Conservation (phyloP, 2,113 vertebrate species). For the Nyctibius bracteatus region DNA sequence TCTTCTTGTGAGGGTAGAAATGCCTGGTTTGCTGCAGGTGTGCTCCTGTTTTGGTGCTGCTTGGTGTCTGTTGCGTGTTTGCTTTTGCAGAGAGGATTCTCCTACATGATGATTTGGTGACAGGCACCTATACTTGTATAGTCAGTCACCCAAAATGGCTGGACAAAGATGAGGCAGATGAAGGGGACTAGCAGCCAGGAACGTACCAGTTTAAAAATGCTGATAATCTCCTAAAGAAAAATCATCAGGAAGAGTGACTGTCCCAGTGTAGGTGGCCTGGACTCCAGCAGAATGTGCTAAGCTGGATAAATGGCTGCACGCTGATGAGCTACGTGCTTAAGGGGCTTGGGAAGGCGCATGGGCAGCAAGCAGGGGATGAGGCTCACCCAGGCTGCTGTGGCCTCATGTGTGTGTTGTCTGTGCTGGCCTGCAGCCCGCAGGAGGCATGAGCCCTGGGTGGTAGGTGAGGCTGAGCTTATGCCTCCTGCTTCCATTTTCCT, state of each 20-base stretch:
- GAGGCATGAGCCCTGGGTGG: neutral
- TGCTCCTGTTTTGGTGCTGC: neutral
- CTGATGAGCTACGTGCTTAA: neutral
- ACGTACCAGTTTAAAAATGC: neutral
- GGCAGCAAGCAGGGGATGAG: neutral
- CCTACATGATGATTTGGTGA: neutral
- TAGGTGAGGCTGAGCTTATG: neutral
- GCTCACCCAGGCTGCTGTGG: neutral
- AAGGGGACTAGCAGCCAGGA: neutral
- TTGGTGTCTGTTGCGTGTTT: neutral
- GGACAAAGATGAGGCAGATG: neutral
- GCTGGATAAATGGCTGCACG: neutral
- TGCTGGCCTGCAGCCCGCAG: neutral
- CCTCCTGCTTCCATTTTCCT: neutral
- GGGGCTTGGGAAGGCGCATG: neutral
- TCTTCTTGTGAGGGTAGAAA: neutral
- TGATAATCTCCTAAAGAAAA: neutral
- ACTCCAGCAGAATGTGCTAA: neutral
- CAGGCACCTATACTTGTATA: neutral
- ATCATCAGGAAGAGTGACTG: neutral
- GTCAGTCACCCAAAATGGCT: neutral
- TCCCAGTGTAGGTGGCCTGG: neutral
- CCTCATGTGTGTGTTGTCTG: neutral
- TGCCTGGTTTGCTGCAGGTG: neutral
- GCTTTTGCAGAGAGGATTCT: neutral